Conservation (phyloP, 2,113 vertebrate species). For the Alouatta palliata region DNA sequence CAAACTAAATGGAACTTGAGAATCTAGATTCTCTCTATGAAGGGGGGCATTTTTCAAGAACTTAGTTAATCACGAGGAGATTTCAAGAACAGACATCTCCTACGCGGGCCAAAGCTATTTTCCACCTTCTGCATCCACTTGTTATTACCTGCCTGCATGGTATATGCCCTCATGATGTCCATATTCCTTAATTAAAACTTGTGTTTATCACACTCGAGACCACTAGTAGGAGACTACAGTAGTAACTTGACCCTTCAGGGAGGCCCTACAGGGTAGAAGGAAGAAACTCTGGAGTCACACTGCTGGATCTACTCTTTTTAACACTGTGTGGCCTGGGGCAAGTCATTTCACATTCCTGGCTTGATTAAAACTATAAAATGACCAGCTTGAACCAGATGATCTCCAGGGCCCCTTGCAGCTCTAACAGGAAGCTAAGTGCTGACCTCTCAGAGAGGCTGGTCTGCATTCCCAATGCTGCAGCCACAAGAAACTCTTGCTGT, state of each 20-base stretch:
- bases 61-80: background rate
- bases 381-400: background rate
- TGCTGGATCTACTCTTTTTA: background rate
- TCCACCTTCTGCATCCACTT: background rate
- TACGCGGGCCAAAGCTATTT: background rate
- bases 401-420: background rate
- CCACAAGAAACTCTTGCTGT: no score
- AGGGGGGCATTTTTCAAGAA: background rate
- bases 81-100: background rate
- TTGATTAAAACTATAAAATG: background rate
- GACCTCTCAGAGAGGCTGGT: background rate
- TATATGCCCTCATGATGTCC: background rate
- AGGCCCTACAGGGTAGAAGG: background rate
- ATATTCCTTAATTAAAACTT: background rate
- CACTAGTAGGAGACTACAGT: background rate
- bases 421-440: background rate
- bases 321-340: background rate
- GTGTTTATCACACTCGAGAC: background rate
- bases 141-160: fast-evolving
- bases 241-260: background rate
- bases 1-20: background rate
- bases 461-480: background rate
- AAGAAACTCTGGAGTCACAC: background rate
- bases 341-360: background rate
- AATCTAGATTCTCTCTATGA: background rate